Percentiles rank a stretch among this genome's conserved stretches.
Evolutionary conservation across 2,113 vertebrate genomes (phyloP).

Genomic region (Epinephelus lanceolatus): DNA sequence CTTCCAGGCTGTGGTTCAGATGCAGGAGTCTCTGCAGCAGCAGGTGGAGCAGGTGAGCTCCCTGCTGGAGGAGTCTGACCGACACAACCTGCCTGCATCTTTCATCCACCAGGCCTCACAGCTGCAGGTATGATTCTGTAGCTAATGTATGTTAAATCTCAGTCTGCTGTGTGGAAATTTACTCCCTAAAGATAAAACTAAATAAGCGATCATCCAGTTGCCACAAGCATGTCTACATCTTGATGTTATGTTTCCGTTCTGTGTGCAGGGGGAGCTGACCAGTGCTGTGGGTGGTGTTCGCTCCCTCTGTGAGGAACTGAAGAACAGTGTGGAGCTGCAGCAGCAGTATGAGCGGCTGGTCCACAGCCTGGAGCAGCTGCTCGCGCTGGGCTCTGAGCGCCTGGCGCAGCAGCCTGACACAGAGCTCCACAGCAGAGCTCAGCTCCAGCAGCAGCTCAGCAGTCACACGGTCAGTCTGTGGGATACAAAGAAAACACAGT

Average conservation of each 20-base stretch:
- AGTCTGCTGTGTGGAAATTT: background rate
- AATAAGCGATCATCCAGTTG: background rate
- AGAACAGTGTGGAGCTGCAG: slow-evolving; percentile 74
- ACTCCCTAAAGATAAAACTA: too few species aligned
- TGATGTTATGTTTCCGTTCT: background rate
- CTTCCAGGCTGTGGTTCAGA: slow-evolving; percentile 78
- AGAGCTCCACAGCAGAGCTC: slow-evolving; percentile 72
- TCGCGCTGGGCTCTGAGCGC: slow-evolving; percentile 82
- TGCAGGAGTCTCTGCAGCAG: slow-evolving; percentile 81
- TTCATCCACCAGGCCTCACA: slow-evolving; percentile 86
- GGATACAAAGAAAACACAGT: background rate
- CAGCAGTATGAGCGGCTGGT: slow-evolving; percentile 83
- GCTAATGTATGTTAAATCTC: rapidly evolving
- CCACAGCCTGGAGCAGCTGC: slow-evolving; percentile 80
- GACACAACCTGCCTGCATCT: slow-evolving; percentile 71
- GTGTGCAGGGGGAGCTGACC: slow-evolving; percentile 84
- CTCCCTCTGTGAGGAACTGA: slow-evolving; percentile 77
- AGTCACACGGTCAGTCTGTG: slow-evolving; percentile 85
- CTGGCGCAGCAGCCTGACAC: slow-evolving; percentile 66
- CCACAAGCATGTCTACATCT: too few species aligned
- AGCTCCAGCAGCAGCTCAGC: slow-evolving; percentile 81
- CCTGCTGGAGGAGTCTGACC: slow-evolving; percentile 82
- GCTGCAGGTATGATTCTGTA: slow-evolving; percentile 84
- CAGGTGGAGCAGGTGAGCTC: slow-evolving; percentile 84
- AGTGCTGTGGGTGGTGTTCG: slow-evolving; percentile 79